Evolutionary conservation across 2,113 vertebrate species (phyloP).

Genomic region (Podarcis cretensis): DNA sequence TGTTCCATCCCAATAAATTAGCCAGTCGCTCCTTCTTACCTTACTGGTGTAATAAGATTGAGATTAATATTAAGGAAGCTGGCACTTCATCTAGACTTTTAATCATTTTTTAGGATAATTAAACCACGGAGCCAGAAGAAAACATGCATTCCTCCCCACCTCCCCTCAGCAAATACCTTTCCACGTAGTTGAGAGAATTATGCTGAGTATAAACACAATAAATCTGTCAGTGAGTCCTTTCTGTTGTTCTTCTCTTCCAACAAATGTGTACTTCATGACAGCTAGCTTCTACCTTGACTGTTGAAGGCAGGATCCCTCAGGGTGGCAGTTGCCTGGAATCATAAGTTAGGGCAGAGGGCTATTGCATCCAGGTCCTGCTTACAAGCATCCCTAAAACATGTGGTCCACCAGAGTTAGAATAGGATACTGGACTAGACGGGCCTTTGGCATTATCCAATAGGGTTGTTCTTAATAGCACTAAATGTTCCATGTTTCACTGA

Average conservation of each 20-base stretch:
- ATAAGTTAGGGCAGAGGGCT: too few relatives aligned
- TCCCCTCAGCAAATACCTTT: neutral
- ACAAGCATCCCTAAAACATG: too few relatives aligned
- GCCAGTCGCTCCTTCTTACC: constrained; percentile 47
- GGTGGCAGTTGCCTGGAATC: too few relatives aligned
- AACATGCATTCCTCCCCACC: neutral
- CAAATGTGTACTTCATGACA: neutral
- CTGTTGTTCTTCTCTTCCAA: neutral
- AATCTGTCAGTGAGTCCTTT: neutral
- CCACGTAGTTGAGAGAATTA: neutral
- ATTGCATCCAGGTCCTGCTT: too few relatives aligned
- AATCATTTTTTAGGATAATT: neutral
- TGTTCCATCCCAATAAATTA: constrained; percentile 51
- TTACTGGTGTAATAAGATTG: constrained; percentile 48
- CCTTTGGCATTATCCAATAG: too few relatives aligned
- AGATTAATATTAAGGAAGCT: constrained; percentile 64
- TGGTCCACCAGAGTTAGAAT: too few relatives aligned
- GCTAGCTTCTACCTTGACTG: neutral
- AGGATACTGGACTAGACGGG: too few relatives aligned
- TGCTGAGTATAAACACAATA: neutral
- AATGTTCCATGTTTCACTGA: too few relatives aligned
- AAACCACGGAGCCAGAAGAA: neutral
- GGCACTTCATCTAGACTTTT: constrained; percentile 52
- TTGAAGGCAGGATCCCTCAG: too few relatives aligned
- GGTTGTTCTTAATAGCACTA: too few relatives aligned